These are phyloP conservation scores for Bradypodion ventrale DNA, from an alignment of 2,797 vertebrate species.

Conservation along the genomic window DNA sequence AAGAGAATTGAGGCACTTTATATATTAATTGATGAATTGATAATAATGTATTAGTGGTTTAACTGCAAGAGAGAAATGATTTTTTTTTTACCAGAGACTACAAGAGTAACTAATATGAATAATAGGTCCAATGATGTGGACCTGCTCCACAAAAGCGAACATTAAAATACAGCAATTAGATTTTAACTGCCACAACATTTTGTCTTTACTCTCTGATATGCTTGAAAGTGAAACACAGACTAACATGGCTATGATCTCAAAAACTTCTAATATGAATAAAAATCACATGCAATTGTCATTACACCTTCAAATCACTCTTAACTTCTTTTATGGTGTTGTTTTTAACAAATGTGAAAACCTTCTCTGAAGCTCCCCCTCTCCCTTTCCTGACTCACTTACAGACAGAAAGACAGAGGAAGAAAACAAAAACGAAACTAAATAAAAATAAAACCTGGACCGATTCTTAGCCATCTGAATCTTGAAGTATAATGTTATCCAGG, in stretches of 20 bases:
- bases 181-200: no score
- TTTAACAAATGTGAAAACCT: neutral
- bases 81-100: no score
- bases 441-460: neutral
- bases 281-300: neutral
- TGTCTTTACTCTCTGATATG: no score
- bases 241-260: no score
- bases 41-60: neutral
- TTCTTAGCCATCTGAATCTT: neutral
- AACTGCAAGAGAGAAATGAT: no score
- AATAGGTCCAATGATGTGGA: no score
- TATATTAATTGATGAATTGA: neutral
- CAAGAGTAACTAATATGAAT: no score
- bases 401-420: neutral
- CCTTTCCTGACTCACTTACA: neutral
- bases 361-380: neutral
- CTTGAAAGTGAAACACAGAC: no score
- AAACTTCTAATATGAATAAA: no score
- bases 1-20: neutral
- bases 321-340: neutral
- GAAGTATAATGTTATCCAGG: neutral
- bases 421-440: neutral
- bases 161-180: no score
- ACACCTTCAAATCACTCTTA: neutral
- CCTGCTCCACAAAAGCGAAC: no score